Conservation (phyloP, 2,888 invertebrate genomes). For the Lasioglossum lativentre region DNA sequence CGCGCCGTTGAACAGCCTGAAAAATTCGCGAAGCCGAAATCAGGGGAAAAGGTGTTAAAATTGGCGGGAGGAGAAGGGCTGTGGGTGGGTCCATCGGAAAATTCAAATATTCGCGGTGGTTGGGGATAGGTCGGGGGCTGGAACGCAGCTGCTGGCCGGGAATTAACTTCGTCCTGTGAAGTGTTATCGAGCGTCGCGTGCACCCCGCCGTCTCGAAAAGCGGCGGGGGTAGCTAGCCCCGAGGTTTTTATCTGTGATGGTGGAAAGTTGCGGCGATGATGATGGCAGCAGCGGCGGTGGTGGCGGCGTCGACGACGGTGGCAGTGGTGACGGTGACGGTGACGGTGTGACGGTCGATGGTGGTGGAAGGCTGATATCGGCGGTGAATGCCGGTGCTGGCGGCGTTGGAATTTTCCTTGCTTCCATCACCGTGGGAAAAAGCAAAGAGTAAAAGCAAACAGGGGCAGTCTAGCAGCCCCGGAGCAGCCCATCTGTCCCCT, state of each 20-base stretch:
- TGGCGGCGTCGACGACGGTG: not conserved
- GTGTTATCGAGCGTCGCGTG: conserved; percentile 66
- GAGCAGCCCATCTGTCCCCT: conserved; percentile 48
- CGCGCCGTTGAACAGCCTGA: not conserved
- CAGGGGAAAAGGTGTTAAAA: not conserved
- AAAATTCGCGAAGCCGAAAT: not conserved
- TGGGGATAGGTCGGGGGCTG: conserved; percentile 1
- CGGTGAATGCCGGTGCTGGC: conserved; percentile 61
- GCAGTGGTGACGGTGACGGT: conserved; percentile 32
- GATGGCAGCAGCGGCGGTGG: conserved; percentile 16
- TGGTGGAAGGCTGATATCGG: conserved; percentile 59
- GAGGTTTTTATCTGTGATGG: conserved; percentile 50
- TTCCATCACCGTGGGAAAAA: conserved; percentile 63
- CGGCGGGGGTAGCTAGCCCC: conserved; percentile 21
- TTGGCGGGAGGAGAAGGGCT: not conserved
- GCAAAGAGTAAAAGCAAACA: conserved; percentile 71
- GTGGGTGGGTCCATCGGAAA: conserved; percentile 36
- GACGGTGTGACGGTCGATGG: conserved; percentile 29
- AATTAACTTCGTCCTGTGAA: conserved; percentile 67
- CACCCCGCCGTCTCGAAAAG: conserved; percentile 55
- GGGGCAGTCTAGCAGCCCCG: conserved; percentile 55
- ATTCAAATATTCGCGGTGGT: conserved; percentile 51
- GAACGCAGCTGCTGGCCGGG: conserved; percentile 54
- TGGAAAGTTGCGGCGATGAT: conserved; percentile 59
- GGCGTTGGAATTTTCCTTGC: conserved; percentile 69